phyloP scores from a whole-genome alignment of 2,113 vertebrate genomes.

The Genyomyrus donnyi region DNA sequence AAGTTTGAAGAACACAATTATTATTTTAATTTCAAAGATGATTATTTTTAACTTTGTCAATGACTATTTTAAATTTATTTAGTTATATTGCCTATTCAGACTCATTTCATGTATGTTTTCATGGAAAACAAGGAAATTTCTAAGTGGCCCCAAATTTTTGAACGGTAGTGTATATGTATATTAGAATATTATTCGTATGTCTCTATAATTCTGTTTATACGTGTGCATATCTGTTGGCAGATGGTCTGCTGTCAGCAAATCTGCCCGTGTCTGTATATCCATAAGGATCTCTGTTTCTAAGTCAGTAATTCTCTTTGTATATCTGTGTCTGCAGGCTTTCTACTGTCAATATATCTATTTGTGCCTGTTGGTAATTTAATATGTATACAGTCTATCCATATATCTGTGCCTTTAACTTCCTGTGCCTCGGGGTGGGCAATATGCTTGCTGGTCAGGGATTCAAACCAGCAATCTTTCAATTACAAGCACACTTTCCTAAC shows the following conservation, averaged over 20 bases:
- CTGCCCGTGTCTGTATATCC: neutral
- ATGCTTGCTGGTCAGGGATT: neutral
- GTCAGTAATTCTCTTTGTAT: neutral
- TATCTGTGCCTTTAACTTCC: neutral
- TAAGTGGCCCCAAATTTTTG: too few species aligned
- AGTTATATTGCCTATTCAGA: too few species aligned
- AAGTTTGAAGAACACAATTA: too few species aligned
- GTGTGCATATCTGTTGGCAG: neutral
- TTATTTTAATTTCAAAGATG: too few species aligned
- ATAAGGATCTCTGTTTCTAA: neutral
- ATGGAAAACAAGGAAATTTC: too few species aligned
- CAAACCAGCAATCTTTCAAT: neutral
- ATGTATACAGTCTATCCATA: neutral
- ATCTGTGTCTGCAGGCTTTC: neutral
- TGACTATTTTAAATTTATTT: too few species aligned
- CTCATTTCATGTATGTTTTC: too few species aligned
- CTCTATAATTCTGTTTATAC: neutral
- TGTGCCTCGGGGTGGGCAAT: neutral
- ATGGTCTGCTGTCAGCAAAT: neutral
- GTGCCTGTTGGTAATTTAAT: neutral
- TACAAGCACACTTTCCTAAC: neutral
- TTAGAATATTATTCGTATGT: neutral
- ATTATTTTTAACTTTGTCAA: too few species aligned
- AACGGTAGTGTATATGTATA: neutral
- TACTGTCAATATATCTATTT: neutral